These are phyloP conservation scores for Papilio demoleus DNA, from an alignment of 2,888 invertebrate species.

Conservation along the genomic window DNA sequence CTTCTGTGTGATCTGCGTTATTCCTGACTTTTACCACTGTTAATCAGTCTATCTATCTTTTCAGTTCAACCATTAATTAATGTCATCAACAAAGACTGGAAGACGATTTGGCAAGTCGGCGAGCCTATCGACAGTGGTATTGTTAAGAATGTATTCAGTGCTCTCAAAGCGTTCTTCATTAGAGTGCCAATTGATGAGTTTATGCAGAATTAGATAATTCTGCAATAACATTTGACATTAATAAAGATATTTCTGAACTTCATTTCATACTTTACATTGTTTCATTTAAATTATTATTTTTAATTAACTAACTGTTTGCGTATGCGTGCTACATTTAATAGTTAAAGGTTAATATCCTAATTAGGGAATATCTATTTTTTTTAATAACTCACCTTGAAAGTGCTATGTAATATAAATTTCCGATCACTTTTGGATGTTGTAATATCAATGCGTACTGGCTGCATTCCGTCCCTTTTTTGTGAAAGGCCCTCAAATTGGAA, in stretches of 20 bases:
- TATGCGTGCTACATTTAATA: too few relatives aligned
- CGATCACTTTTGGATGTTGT: neutral
- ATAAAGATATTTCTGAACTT: neutral
- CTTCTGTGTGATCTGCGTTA: too few relatives aligned
- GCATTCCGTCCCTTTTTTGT: slow-evolving; percentile 11
- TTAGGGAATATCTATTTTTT: too few relatives aligned
- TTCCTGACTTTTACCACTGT: too few relatives aligned
- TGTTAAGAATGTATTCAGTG: neutral
- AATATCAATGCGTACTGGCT: neutral
- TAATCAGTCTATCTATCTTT: neutral
- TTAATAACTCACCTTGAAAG: neutral
- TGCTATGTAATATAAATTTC: neutral
- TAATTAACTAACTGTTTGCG: too few relatives aligned
- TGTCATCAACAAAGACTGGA: neutral
- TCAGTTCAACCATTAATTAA: slow-evolving; percentile 8
- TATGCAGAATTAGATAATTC: neutral
- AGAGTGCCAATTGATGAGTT: slow-evolving; percentile 17
- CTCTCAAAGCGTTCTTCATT: neutral
- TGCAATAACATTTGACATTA: neutral
- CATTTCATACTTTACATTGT: neutral
- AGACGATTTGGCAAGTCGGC: neutral
- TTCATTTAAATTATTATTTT: too few relatives aligned
- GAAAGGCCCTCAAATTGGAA: neutral
- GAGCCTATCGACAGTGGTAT: neutral
- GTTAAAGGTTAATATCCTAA: too few relatives aligned